phyloP scores from a whole-genome alignment of 2,113 vertebrate species.

The Hystrix cristata region DNA sequence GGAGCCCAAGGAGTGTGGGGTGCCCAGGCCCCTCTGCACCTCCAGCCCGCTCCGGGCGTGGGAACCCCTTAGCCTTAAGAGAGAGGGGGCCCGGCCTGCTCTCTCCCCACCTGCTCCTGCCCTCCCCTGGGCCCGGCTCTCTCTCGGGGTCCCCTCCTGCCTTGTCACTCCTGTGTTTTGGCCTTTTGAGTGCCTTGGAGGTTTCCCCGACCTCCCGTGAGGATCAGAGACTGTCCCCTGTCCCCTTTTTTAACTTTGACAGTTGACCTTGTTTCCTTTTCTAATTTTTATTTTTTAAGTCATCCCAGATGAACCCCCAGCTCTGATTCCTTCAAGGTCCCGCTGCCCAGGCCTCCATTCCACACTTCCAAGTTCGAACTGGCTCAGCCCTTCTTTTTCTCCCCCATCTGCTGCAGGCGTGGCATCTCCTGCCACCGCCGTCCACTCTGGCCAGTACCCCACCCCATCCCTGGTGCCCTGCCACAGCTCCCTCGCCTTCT shows the following conservation, averaged over 20 bases:
- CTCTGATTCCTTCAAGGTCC: slow-evolving; percentile 57
- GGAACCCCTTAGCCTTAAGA: slow-evolving; percentile 79
- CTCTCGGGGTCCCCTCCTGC: slow-evolving; percentile 60
- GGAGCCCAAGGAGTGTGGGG: slow-evolving; percentile 63
- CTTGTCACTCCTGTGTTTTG: slow-evolving; percentile 67
- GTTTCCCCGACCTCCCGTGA: slow-evolving; percentile 73
- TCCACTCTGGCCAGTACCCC: slow-evolving; percentile 26
- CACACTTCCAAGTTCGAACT: background rate
- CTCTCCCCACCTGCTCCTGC: background rate
- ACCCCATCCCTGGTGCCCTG: background rate
- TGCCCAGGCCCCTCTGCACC: background rate
- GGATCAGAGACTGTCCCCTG: slow-evolving; percentile 74
- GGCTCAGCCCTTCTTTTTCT: background rate
- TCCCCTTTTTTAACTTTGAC: slow-evolving; percentile 78
- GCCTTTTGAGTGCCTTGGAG: slow-evolving; percentile 83
- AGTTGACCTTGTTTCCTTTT: slow-evolving; percentile 79
- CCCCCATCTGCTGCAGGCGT: slow-evolving; percentile 14
- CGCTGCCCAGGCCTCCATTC: slow-evolving; percentile 35
- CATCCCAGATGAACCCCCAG: background rate
- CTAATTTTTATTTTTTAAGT: slow-evolving; percentile 80
- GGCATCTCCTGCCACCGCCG: slow-evolving; percentile 23
- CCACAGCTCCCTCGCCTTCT: slow-evolving; percentile 53
- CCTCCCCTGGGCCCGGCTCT: background rate
- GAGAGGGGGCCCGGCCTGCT: slow-evolving; percentile 42
- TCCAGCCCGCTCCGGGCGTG: slow-evolving; percentile 18